Evolutionary conservation across 1,140 invertebrate species (phyloP), one percentile per base, ranked within the genome.

Genomic region (Procambarus clarkii): DNA sequence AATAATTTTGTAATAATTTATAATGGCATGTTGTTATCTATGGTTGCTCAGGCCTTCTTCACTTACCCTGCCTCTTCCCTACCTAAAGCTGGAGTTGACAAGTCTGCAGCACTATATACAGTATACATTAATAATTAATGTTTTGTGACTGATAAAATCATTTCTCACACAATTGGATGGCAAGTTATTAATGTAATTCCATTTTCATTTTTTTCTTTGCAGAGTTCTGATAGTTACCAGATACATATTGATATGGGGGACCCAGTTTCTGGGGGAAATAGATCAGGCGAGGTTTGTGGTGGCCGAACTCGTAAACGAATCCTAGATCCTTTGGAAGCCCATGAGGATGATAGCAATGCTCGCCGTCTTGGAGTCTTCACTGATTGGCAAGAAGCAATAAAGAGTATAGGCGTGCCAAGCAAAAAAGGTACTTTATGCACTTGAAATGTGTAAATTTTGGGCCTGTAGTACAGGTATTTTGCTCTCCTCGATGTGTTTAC

Each of bases 221-320:
- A 74, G 69, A 74, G 34, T 74, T 34, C 21, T 74, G 69, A 74
- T 34, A 74, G 69, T 34, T 74, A 34, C 24, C 69, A 4, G 69
- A 34, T 74, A 74, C 15, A 74, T 5, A 74, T 8, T 74, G 69
- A 21, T 24, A 74, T 74, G 69, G 81, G n/a, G 18, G n/a, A 83
- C 69, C 46, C 71, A 74, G 77, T 60, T 8, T 78, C 64, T 9
- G 82, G 88, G 69, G 82, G 48, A 15, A 71, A 13, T 44, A 64
- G 50, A 21, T 79, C 86, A 18, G 86, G 76, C 0, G 78, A 81
- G 71, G 77, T 44, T 8, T 58, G 45, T 13, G 64, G 60, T 18
- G 87, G 87, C n/a, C 88, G 88, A 15, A 91, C 88, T 60, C 81
- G 88, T 11, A 91, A 91, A n/a, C 81, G 88, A 18, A 91, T 91